Conservation (phyloP, 2,113 vertebrate species). For the Microtus ochrogaster region DNA sequence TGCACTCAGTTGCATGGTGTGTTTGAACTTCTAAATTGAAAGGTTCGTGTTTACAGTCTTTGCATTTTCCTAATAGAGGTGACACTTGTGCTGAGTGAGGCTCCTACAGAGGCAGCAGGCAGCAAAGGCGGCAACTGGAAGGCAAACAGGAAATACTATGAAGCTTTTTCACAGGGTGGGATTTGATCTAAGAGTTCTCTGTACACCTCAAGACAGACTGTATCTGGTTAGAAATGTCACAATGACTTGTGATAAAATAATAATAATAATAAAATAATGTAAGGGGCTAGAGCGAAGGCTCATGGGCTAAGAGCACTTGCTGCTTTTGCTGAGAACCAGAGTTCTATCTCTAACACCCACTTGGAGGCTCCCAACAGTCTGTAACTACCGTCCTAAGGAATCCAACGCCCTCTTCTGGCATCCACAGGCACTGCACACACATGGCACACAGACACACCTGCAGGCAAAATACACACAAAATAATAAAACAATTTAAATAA, state of each 20-base stretch:
- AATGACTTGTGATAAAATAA: background rate
- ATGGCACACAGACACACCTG: background rate
- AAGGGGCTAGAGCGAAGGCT: background rate
- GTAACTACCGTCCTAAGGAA: background rate
- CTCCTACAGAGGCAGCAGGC: background rate
- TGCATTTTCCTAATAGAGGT: background rate
- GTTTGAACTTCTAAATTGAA: background rate
- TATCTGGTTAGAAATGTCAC: background rate
- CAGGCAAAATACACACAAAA: background rate
- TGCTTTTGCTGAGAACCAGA: background rate
- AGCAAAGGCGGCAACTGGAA: background rate
- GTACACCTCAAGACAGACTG: background rate
- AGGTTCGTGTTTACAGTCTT: background rate
- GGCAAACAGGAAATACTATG: fast-evolving
- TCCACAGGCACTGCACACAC: background rate
- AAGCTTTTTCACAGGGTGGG: background rate
- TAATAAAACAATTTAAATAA: background rate
- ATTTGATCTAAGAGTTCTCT: background rate
- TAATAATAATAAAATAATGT: too few species aligned
- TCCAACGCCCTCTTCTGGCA: background rate
- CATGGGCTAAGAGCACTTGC: background rate
- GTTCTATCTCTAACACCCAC: background rate
- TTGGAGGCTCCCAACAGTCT: background rate
- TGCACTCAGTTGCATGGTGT: background rate
- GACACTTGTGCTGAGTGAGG: background rate